A percentile compares a stretch with the other conserved stretches of the same genome.
phyloP scores from a whole-genome alignment of 2,888 invertebrate species.

The Lasioglossum marginatum region DNA sequence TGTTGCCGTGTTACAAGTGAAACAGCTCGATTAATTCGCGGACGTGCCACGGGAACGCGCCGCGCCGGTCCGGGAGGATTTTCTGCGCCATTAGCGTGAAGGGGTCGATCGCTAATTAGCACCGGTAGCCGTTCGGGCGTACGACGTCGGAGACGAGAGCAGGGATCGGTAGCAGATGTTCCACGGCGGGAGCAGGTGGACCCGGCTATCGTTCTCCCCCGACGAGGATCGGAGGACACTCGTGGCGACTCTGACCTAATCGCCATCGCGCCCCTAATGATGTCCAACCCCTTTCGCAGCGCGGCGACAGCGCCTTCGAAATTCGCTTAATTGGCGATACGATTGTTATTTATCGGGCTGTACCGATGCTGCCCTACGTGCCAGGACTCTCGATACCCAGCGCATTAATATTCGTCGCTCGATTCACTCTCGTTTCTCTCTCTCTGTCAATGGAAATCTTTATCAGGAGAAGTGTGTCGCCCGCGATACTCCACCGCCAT shows the following conservation, averaged over 20 bases:
- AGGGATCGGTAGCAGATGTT: slow-evolving; percentile 69
- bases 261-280: slow-evolving; percentile 81
- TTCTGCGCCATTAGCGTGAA: slow-evolving; percentile 55
- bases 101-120: slow-evolving; percentile 68
- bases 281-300: slow-evolving; percentile 69
- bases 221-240: slow-evolving; percentile 26
- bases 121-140: slow-evolving; percentile 5
- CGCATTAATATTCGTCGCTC: slow-evolving; percentile 52
- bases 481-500: neutral
- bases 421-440: neutral
- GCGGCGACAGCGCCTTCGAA: slow-evolving; percentile 67
- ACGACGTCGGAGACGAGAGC: slow-evolving; percentile 42
- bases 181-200: slow-evolving; percentile 76
- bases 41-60: slow-evolving; percentile 21
- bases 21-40: slow-evolving; percentile 58
- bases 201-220: slow-evolving; percentile 74
- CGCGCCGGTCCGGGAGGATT: slow-evolving; percentile 26
- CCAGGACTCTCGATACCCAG: slow-evolving; percentile 43
- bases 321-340: slow-evolving; percentile 80
- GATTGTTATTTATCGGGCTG: slow-evolving; percentile 76
- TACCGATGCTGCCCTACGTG: slow-evolving; percentile 43
- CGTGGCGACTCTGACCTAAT: slow-evolving; percentile 74
- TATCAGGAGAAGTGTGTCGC: slow-evolving; percentile 21
- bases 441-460: slow-evolving; percentile 40
- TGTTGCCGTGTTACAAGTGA: slow-evolving; percentile 34